Evolutionary conservation across 2,797 vertebrate genomes (phyloP).

Genomic region (Gambelia wislizenii): DNA sequence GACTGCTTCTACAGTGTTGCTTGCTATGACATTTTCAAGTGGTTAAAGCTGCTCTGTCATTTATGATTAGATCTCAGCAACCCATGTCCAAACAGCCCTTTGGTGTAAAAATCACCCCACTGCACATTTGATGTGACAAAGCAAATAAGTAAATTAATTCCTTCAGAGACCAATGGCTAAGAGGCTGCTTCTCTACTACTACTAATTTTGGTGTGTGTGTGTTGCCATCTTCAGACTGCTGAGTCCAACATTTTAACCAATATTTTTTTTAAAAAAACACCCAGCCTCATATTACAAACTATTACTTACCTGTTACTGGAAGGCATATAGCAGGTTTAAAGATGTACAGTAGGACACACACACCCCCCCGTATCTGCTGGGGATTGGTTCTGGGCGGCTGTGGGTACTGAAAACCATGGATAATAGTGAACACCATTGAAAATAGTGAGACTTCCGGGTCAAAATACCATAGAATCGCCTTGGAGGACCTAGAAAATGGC

Average conservation of each 20-base stretch:
- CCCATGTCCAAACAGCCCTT: background rate
- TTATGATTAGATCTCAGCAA: conserved; percentile 17
- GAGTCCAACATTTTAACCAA: background rate
- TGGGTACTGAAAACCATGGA: too few species aligned
- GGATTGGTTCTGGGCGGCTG: too few species aligned
- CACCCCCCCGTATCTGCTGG: too few species aligned
- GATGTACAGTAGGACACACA: too few species aligned
- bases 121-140: conserved; percentile 15
- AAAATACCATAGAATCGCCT: too few species aligned
- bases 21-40: conserved; percentile 14
- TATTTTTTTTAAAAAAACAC: too few species aligned
- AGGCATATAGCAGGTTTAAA: background rate
- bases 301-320: conserved; percentile 33
- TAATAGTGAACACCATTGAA: too few species aligned
- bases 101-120: background rate
- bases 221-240: background rate
- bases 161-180: background rate
- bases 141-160: conserved; percentile 21
- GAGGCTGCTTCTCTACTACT: background rate
- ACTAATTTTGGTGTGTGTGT: background rate
- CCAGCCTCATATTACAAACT: background rate
- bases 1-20: conserved; percentile 1
- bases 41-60: background rate
- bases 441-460: too few species aligned
- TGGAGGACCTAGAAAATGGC: too few species aligned